Conservation (phyloP, 2,888 invertebrate genomes). For the Apamea monoglypha region DNA sequence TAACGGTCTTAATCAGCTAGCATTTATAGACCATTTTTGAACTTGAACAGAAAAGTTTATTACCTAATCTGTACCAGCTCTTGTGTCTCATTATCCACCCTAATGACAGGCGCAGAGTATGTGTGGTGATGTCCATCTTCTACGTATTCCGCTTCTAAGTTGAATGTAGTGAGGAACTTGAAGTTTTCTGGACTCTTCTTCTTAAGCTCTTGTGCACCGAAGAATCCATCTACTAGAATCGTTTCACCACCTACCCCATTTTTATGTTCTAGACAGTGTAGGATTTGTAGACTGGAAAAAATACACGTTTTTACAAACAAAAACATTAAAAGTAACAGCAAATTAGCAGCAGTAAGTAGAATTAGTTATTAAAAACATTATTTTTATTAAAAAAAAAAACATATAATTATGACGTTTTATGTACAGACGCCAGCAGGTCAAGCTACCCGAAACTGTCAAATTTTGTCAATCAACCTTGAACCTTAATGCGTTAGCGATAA, state of each 20-base stretch:
- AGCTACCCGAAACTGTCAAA: no score
- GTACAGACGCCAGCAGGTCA: no score
- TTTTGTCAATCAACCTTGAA: no score
- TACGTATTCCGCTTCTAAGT: conserved; percentile 92
- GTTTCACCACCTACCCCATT: conserved; percentile 93
- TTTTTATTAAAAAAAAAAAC: neutral
- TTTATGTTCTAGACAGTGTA: conserved; percentile 84
- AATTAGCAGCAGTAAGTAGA: no score
- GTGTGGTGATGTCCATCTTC: conserved; percentile 91
- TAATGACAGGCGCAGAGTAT: conserved; percentile 91
- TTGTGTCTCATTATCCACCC: conserved; percentile 87
- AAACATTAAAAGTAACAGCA: no score
- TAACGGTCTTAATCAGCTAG: neutral
- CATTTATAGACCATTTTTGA: neutral
- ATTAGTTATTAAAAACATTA: neutral
- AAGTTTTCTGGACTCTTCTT: conserved; percentile 89
- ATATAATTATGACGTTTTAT: neutral
- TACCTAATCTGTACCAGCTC: conserved; percentile 92
- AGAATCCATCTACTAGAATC: conserved; percentile 93
- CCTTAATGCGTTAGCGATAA: no score
- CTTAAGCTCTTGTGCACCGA: conserved; percentile 91
- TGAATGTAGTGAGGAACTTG: conserved; percentile 89
- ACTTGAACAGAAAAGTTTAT: neutral
- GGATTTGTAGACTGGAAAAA: conserved; percentile 82
- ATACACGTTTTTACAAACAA: neutral